Evolutionary conservation across 2,797 vertebrate genomes (phyloP), one percentile per base, ranked within the genome.

Genomic region (Hydrophis major): DNA sequence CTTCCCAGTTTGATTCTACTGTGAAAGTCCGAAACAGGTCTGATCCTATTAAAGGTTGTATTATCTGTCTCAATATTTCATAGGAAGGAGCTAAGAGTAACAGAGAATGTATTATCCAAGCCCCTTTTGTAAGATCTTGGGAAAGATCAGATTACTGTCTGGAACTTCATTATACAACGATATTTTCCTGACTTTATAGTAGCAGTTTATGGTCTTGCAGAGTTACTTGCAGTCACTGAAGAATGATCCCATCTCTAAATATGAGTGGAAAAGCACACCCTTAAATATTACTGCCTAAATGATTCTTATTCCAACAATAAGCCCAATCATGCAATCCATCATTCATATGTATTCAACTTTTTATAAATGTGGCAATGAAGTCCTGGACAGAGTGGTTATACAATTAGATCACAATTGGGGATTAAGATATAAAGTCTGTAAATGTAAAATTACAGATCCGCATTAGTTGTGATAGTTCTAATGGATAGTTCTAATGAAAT

Each of bases 381-480:
- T 83, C 20, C 74, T 83, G 10, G 37, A 83, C 37, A 83, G 37
- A 12, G 10, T 83, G 74, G 37, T 83, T 47, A 25, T 83, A 25
- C 20, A 83, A 47, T 83, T 47, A 25, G 37, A 25, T 83, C 74
- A 47, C 74, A 83, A 25, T 83, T 20, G 12, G 20, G 10, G 42
- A 10, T 83, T 83, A 37, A 74, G 32, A 1, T 74, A 74, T 74
- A 74, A 83, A 83, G 20, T 47, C 74, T 83, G 74, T 47, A 83
- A 47, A 83, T 47, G 20, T 42, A 83, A 83, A 47, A 63, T 89
- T 28, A 90, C 90, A 93, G 87, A 78, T 90, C 86, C 50, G 37
- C 86, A 86, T 89, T 91, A 91, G 92, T 22, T 90, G 7, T 90
- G 27, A 59, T 87, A 78, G 42, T 90, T 87, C 59, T 90, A 59